Conservation (phyloP, 1,140 invertebrate genomes). For the Drosophila sechellia region DNA sequence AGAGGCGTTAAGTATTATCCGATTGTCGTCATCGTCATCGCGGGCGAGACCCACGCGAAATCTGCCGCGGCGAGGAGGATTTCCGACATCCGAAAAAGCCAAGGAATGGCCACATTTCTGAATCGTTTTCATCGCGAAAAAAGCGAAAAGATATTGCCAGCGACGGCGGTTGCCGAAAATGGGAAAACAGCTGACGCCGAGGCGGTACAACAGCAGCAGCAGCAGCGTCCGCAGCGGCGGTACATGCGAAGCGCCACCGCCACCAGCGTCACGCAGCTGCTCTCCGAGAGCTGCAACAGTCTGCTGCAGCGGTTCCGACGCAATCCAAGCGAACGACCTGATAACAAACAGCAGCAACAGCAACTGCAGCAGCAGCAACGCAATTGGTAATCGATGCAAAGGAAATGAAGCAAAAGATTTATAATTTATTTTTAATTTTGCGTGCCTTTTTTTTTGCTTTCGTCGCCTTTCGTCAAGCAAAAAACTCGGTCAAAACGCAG, state of each 20-base stretch:
- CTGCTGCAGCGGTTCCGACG: slow-evolving; percentile 91
- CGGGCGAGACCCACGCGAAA: slow-evolving; percentile 37
- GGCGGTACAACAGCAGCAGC: slow-evolving; percentile 44
- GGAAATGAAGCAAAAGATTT: slow-evolving; percentile 70
- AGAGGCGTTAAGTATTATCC: slow-evolving; percentile 12
- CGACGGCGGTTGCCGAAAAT: slow-evolving; percentile 37
- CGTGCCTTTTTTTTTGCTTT: slow-evolving; percentile 38
- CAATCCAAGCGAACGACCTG: slow-evolving; percentile 88
- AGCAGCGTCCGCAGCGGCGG: slow-evolving; percentile 87
- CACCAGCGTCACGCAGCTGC: slow-evolving; percentile 92
- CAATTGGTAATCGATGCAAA: slow-evolving; percentile 80
- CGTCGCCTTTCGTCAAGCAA: slow-evolving; percentile 47
- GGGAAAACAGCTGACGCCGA: slow-evolving; percentile 70
- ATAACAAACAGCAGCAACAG: slow-evolving; percentile 72
- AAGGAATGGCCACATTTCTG: slow-evolving; percentile 78
- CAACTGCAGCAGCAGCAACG: slow-evolving; percentile 60
- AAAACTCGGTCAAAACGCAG: slow-evolving; percentile 77
- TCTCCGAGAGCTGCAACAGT: slow-evolving; percentile 93
- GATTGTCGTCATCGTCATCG: slow-evolving; percentile 56
- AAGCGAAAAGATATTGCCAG: slow-evolving; percentile 78
- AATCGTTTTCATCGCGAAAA: slow-evolving; percentile 84
- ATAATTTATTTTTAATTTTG: slow-evolving; percentile 79
- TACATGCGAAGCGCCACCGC: slow-evolving; percentile 91
- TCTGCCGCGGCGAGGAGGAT: slow-evolving; percentile 31
- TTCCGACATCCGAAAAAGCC: slow-evolving; percentile 14